phyloP scores from a whole-genome alignment of 92 coral and sea anemone genomes.

The Siderastrea radians region DNA sequence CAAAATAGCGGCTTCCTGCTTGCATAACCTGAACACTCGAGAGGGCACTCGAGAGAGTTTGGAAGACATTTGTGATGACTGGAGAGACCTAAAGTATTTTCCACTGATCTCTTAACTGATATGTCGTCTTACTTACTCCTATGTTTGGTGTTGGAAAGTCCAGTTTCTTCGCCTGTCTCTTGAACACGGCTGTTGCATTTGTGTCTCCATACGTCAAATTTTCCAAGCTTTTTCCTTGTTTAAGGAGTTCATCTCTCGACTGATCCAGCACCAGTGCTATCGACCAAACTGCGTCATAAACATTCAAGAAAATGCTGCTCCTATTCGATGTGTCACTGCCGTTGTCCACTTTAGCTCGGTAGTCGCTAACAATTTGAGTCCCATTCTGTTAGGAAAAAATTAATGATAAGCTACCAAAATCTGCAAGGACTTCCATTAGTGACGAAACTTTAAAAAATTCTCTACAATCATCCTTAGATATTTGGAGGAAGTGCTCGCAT shows the following conservation, averaged over 20 bases:
- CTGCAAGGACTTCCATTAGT: too few species aligned
- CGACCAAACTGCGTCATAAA: conserved; percentile 97
- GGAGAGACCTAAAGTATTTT: too few species aligned
- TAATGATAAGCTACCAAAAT: too few species aligned
- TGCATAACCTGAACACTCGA: too few species aligned
- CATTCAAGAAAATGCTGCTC: conserved; percentile 61
- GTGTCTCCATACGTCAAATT: conserved; percentile 83
- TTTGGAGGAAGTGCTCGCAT: too few species aligned
- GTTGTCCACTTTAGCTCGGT: conserved; percentile 69
- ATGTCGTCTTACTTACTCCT: conserved; percentile 33
- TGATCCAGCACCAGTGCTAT: conserved; percentile 88
- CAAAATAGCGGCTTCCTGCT: too few species aligned
- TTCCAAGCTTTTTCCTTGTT: conserved; percentile 66
- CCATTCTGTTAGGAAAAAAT: conserved; percentile 56
- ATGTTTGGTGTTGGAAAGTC: conserved; percentile 76
- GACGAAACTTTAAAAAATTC: too few species aligned
- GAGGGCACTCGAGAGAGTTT: too few species aligned
- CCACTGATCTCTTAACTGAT: too few species aligned
- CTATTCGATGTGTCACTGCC: conserved; percentile 80
- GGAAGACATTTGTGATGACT: too few species aligned
- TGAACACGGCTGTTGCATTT: conserved; percentile 72
- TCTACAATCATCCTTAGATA: too few species aligned
- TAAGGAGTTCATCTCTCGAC: conserved; percentile 57
- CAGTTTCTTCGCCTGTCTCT: conserved; percentile 61
- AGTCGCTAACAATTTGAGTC: conserved; percentile 59